These are phyloP conservation scores for Empis stercorea DNA, from an alignment of 2,888 invertebrate species.

Conservation along the genomic window DNA sequence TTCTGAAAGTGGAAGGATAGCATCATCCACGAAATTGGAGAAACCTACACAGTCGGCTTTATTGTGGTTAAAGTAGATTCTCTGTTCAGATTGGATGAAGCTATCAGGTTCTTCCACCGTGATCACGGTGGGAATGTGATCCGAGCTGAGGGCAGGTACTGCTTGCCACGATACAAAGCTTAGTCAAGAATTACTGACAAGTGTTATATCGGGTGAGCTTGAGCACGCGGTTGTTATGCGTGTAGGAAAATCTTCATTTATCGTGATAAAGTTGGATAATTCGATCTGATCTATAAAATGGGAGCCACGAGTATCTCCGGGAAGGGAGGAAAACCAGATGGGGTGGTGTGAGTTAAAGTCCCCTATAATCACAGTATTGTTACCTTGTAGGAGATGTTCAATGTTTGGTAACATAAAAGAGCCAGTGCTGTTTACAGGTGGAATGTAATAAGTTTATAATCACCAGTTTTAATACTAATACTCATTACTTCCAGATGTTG, in stretches of 20 bases:
- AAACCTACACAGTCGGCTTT: not conserved
- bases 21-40: not conserved
- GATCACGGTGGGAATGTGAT: not conserved
- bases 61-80: not conserved
- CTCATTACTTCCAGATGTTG: not conserved
- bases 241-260: too few relatives aligned
- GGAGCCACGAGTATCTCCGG: not conserved
- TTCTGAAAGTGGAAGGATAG: not conserved
- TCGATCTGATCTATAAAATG: not conserved
- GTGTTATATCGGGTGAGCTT: too few relatives aligned
- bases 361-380: not conserved
- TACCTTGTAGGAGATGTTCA: not conserved
- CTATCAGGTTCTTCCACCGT: not conserved
- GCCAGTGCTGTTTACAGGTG: not conserved
- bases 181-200: too few relatives aligned
- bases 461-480: not conserved
- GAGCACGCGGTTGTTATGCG: too few relatives aligned
- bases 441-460: not conserved
- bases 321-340: not conserved
- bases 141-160: not conserved
- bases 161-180: too few relatives aligned
- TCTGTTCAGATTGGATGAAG: not conserved
- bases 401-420: not conserved
- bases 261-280: too few relatives aligned
- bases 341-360: not conserved